A percentile compares a stretch with the other conserved stretches of the same genome.
Conservation (phyloP, 2,888 invertebrate species). For the Synergus japonicus region DNA sequence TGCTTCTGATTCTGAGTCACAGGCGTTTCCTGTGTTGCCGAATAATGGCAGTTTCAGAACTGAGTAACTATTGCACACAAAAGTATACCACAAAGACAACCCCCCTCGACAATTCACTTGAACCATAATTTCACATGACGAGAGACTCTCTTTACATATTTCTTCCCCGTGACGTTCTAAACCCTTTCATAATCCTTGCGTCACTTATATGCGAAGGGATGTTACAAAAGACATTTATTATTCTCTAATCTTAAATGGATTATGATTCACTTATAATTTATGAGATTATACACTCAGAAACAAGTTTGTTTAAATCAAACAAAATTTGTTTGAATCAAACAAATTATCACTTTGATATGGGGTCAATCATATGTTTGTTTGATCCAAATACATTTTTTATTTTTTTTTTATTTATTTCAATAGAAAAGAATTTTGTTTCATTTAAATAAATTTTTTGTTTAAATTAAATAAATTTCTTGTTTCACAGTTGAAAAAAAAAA, state of each 20-base stretch:
- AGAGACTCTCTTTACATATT: constrained; percentile 38
- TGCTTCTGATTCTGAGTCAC: constrained; percentile 29
- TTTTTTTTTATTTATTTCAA: too few species aligned
- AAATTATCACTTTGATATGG: too few species aligned
- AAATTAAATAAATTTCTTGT: too few species aligned
- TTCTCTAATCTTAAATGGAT: background rate
- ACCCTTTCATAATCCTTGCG: constrained; percentile 27
- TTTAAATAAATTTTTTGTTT: too few species aligned
- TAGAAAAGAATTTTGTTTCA: too few species aligned
- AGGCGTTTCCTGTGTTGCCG: constrained; percentile 20
- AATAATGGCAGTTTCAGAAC: constrained; percentile 33
- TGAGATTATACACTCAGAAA: too few species aligned
- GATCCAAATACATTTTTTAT: too few species aligned
- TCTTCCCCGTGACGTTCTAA: background rate
- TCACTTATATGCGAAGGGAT: background rate
- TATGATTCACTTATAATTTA: background rate
- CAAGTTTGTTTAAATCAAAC: too few species aligned
- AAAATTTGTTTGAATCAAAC: too few species aligned
- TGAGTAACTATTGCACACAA: constrained; percentile 29
- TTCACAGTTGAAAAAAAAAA: too few species aligned
- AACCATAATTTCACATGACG: constrained; percentile 25
- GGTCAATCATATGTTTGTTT: too few species aligned
- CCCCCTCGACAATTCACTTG: constrained; percentile 18
- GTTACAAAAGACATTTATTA: background rate
- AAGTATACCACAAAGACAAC: constrained; percentile 29